Conservation (phyloP, 2,113 vertebrate species). For the Apus apus region DNA sequence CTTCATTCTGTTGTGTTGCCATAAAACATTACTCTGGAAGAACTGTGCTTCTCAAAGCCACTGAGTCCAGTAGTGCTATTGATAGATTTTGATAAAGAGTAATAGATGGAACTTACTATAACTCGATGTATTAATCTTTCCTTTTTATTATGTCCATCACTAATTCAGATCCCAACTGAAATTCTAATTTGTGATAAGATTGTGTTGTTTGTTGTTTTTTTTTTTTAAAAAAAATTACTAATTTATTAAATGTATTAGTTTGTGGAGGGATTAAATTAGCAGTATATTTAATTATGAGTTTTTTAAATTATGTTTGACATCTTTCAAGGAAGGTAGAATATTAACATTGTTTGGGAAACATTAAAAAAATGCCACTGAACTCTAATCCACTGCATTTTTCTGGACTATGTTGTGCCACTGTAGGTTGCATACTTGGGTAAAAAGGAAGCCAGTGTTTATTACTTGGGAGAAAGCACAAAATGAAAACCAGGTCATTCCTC, state of each 20-base stretch:
- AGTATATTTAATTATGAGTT: slow-evolving; percentile 9
- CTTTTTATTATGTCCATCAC: background rate
- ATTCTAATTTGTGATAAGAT: background rate
- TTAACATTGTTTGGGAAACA: background rate
- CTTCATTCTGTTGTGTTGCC: background rate
- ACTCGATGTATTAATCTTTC: background rate
- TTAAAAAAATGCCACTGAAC: background rate
- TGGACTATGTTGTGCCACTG: background rate
- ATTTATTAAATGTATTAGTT: background rate
- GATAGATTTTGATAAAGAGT: slow-evolving; percentile 39
- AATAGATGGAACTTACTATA: background rate
- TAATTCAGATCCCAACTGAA: background rate
- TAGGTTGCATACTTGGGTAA: background rate
- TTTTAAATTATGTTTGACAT: background rate
- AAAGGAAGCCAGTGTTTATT: background rate
- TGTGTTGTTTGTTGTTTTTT: too few species aligned
- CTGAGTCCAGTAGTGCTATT: slow-evolving; percentile 10
- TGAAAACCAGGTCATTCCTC: background rate
- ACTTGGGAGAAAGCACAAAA: background rate
- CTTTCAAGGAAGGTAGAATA: slow-evolving; percentile 2
- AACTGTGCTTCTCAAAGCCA: background rate
- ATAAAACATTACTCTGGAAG: slow-evolving; percentile 48
- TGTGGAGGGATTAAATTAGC: background rate
- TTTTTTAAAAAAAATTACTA: background rate
- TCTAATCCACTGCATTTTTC: background rate